These are phyloP conservation scores for Ceratotherium simum DNA, from an alignment of 2,113 vertebrate genomes.

Conservation along the genomic window DNA sequence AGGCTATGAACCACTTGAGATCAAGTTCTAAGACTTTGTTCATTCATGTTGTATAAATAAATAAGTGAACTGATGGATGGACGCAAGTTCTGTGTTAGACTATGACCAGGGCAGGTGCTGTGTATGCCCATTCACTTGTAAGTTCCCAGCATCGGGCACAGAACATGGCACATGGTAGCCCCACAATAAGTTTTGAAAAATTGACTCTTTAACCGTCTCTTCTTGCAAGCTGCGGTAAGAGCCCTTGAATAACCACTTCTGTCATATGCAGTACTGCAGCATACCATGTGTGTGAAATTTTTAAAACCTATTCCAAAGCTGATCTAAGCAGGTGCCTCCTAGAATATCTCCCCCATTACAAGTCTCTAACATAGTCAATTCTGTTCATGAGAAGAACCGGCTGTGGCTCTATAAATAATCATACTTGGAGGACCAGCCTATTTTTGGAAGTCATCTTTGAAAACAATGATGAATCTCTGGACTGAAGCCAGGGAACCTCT, in stretches of 20 bases:
- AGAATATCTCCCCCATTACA: background rate
- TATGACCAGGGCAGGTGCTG: background rate
- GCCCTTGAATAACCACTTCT: background rate
- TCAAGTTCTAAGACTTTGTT: background rate
- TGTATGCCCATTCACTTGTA: background rate
- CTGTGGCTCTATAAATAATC: background rate
- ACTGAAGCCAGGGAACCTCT: background rate
- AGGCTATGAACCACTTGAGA: background rate
- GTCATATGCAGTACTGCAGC: background rate
- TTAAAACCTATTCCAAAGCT: background rate
- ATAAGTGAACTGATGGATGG: background rate
- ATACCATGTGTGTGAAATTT: background rate
- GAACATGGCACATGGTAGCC: background rate
- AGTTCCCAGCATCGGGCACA: background rate
- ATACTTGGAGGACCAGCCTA: background rate
- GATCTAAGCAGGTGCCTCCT: background rate
- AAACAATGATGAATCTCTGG: slow-evolving; percentile 3
- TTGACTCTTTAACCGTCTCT: background rate
- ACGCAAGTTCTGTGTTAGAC: background rate
- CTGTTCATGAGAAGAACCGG: background rate
- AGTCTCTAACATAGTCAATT: background rate
- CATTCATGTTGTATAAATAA: background rate
- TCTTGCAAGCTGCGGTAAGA: background rate
- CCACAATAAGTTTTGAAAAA: background rate
- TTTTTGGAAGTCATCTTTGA: slow-evolving; percentile 33